These are phyloP conservation scores for Cottus gobio DNA, from an alignment of 2,113 vertebrate genomes.

Conservation along the genomic window DNA sequence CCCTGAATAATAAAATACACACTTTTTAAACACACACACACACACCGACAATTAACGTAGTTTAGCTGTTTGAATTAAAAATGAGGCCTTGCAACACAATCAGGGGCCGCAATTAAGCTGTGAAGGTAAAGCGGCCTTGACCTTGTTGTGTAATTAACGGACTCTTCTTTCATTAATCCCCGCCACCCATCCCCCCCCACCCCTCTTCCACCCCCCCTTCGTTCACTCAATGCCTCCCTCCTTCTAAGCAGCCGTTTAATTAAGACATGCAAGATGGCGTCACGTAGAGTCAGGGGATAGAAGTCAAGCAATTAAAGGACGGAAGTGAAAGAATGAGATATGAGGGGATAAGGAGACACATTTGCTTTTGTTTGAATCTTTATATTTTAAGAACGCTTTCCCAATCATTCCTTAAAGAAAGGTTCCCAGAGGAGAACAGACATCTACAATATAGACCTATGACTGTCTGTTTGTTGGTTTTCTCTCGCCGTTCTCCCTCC, in stretches of 20 bases:
- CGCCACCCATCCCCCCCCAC: slow-evolving; percentile 17
- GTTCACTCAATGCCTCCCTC: slow-evolving; percentile 25
- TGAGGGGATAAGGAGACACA: background rate
- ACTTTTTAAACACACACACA: background rate
- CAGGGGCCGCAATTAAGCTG: slow-evolving; percentile 75
- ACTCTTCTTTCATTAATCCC: slow-evolving; percentile 76
- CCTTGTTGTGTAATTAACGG: slow-evolving; percentile 82
- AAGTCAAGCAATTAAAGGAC: slow-evolving; percentile 61
- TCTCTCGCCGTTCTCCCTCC: background rate
- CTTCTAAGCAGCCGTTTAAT: slow-evolving; percentile 75
- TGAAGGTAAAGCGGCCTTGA: slow-evolving; percentile 77
- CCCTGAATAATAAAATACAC: background rate
- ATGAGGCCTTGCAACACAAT: slow-evolving; percentile 69
- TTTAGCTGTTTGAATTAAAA: slow-evolving; percentile 71
- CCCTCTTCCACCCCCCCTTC: slow-evolving; percentile 12
- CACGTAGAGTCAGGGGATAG: slow-evolving; percentile 50
- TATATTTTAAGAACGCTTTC: background rate
- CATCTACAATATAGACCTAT: slow-evolving; percentile 12
- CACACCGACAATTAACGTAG: slow-evolving; percentile 55
- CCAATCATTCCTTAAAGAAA: background rate
- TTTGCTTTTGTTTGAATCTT: background rate
- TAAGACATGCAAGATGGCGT: slow-evolving; percentile 72
- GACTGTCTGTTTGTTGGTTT: slow-evolving; percentile 10
- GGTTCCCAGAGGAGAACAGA: background rate
- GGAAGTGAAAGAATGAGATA: background rate